Evolutionary conservation across 2,888 invertebrate genomes (phyloP).

Genomic region (Galerucella pusilla): DNA sequence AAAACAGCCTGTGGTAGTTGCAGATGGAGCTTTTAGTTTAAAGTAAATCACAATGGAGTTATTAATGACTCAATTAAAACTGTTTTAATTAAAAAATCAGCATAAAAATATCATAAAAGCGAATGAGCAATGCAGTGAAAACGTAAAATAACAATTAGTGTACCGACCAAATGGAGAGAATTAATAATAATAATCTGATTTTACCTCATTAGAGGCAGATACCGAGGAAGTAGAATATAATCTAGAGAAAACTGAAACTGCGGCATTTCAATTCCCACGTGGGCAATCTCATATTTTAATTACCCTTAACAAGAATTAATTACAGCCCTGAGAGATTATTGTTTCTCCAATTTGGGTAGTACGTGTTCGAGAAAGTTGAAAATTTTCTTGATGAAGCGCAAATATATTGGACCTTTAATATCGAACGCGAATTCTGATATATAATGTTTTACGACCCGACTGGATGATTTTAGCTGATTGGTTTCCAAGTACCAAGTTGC

Average conservation of each 20-base stretch:
- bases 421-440: background rate
- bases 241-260: constrained; percentile 60
- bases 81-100: constrained; percentile 59
- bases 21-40: background rate
- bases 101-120: constrained; percentile 56
- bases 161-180: constrained; percentile 56
- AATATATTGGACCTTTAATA: background rate
- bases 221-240: constrained; percentile 62
- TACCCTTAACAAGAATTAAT: constrained; percentile 59
- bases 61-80: constrained; percentile 59
- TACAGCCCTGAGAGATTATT: constrained; percentile 58
- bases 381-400: constrained; percentile 33
- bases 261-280: constrained; percentile 59
- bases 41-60: constrained; percentile 38
- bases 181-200: constrained; percentile 63
- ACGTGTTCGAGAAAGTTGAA: constrained; percentile 42
- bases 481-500: too few relatives aligned
- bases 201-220: constrained; percentile 61
- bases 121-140: constrained; percentile 57
- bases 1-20: background rate
- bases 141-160: constrained; percentile 61
- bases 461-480: too few relatives aligned
- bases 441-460: background rate
- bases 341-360: constrained; percentile 51
- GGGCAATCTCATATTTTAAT: constrained; percentile 63